Base-by-base conservation (phyloP, 2,888 invertebrate species). In the Patella pellucida region DNA sequence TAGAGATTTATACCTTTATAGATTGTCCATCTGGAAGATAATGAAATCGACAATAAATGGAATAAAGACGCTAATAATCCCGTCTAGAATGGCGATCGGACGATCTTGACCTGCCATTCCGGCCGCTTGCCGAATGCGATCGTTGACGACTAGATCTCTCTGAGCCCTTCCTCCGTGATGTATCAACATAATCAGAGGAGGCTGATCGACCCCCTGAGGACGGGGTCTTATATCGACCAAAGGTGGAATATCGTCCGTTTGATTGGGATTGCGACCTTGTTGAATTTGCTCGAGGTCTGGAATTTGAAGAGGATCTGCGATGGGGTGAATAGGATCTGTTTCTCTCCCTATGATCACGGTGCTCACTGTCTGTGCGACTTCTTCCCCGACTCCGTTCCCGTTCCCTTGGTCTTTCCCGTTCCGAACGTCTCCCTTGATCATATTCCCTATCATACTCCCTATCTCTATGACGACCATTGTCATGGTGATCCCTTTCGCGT, bases 361-460 rank as follows among this genome's bases (percentile, higher is more conserved):
- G 62, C 23, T 62, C 23, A 62, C 23, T 62, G 23, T 23, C 19
- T 4, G 19, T 23, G 11, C 62, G 19, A 62, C 62, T 62, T 15
- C 23, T 62, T 23, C 23, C 62, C 23, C 62, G 62, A 23, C 62
- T 23, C 3, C 62, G 19, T 62, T 62, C 62, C 3, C 23, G 23
- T 62, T 62, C 62, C 15, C 62, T 23, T 62, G 19, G 19, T 23
- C 62, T 9, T 62, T 62, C 19, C 62, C n/a, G 72, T 27, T 54
- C 72, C 41, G 50, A 51, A 15, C 51, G 31, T 70, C 70, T 70
- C 70, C 51, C 23, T 72, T 56, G 52, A 27, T 62, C 72, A 19
- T 62, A 54, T 41, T 56, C 31, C 56, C 62, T 23, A 12, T 72
- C 72, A n/a, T 16, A 14, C 15, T 56, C 56, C 23, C 72, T 23